A percentile compares a stretch with the other conserved stretches of the same genome.
Conservation (phyloP, 2,113 vertebrate species). For the Pygathrix nemaeus region DNA sequence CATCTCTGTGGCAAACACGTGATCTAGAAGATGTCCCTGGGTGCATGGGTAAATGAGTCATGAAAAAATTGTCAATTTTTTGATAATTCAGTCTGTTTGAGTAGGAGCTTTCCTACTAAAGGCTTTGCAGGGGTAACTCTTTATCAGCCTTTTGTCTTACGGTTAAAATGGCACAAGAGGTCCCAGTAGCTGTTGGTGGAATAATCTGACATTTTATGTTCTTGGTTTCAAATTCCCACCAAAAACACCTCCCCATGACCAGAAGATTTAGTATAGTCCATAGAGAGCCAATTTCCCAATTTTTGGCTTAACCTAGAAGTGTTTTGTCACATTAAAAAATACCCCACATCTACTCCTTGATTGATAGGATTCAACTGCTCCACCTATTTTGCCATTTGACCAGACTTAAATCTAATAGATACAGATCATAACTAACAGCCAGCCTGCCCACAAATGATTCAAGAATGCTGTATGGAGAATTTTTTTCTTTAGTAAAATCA, state of each 20-base stretch:
- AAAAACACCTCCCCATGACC: neutral
- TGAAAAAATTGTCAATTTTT: neutral
- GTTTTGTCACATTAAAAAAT: neutral
- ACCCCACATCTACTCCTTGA: neutral
- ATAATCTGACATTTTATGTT: neutral
- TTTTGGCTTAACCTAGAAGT: neutral
- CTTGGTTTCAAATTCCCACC: neutral
- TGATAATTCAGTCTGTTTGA: neutral
- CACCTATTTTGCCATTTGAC: neutral
- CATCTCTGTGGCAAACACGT: neutral
- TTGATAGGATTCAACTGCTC: neutral
- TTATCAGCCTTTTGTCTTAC: neutral
- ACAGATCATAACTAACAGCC: neutral
- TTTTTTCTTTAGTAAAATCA: constrained; percentile 64
- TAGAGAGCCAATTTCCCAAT: neutral
- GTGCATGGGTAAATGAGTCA: neutral
- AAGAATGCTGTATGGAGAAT: neutral
- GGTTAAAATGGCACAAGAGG: too few species aligned
- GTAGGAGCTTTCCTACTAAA: neutral
- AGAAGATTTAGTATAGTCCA: neutral
- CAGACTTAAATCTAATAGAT: neutral
- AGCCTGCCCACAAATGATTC: neutral
- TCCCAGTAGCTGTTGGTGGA: neutral
- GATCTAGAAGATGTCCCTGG: neutral
- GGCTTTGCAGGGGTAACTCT: too few species aligned